Evolutionary conservation across 2,888 invertebrate genomes (phyloP).

Genomic region (Hypomecis atomaria): DNA sequence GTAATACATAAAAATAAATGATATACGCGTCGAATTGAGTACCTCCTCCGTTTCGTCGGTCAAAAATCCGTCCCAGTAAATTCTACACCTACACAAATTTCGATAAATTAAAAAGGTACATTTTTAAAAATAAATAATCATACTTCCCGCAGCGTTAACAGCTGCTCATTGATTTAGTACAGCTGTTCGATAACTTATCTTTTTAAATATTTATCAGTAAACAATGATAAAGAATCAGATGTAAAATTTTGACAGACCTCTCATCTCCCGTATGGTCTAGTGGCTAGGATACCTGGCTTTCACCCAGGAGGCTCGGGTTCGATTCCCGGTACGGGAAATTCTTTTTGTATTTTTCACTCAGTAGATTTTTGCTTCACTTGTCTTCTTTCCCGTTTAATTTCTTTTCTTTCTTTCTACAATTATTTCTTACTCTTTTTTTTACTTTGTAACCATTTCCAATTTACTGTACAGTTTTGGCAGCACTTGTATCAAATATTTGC

Average conservation of each 20-base stretch:
- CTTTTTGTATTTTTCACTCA: conserved; percentile 7
- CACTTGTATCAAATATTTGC: conserved; percentile 3
- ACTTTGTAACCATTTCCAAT: neutral
- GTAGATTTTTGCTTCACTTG: no score
- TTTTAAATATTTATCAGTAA: neutral
- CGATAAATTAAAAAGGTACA: no score
- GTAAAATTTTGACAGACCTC: neutral
- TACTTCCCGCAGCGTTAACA: no score
- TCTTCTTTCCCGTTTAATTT: no score
- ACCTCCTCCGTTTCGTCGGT: no score
- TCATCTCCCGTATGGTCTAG: conserved; percentile 86
- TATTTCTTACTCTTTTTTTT: neutral
- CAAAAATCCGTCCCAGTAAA: no score
- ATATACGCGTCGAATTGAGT: no score
- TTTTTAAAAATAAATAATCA: no score
- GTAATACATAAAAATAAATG: no score
- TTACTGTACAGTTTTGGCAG: neutral
- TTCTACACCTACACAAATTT: no score
- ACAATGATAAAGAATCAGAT: neutral
- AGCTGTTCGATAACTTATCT: no score
- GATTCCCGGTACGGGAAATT: conserved; percentile 88
- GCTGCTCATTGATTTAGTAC: no score
- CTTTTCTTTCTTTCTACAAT: conserved; percentile 5
- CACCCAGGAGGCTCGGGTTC: conserved; percentile 90
- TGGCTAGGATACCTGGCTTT: conserved; percentile 90